Base-by-base conservation (phyloP, 2,888 invertebrate species). In the Scrobipalpa costella region DNA sequence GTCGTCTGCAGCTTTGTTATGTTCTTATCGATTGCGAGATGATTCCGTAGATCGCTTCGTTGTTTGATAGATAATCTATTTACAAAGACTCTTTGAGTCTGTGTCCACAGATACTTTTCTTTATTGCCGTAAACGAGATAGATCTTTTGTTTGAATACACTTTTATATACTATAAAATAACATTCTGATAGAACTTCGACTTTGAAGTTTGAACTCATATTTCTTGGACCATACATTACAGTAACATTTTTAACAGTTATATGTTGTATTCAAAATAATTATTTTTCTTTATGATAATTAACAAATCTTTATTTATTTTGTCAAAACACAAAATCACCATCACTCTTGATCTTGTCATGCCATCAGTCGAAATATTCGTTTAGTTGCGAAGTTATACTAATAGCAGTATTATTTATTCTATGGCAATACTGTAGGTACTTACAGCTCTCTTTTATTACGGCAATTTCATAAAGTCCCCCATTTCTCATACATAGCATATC, bases 1-100 rank as follows among this genome's bases (percentile, higher is more conserved):
- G 90, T 85, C 85, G 81, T 86, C 83, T 87, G 87, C 85, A 86
- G 83, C 84, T 86, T 84, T 83, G 76, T 87, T 64, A 84, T 83
- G 75, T 82, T 77, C 78, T 74, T 83, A 88, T 88, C 75, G 84
- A 87, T 88, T 80, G 69, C 68, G 69, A 81, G 82, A 83, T 76
- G 73, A 73, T 80, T 80, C 74, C 60, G 33, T 8, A 63, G 60
- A 57, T 60, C 57, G 55, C 59, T 40, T 62, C 76, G 74, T 49
- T 44, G 19, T 78, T 73, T 75, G 77, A 74, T 73, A 34, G 33
- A n/a, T n/a, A 2, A 55, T 55, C 55, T 55, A 75, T 74, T 73
- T 68, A 66, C 33, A 47, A 47, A 15, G 33, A 15, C 6, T 34
- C 55, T 15, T 52, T 55, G 27, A 55, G 13, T 55, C 49, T 49